Base-by-base conservation (phyloP, 2,797 vertebrate genomes). In the Cetoscarus ocellatus region DNA sequence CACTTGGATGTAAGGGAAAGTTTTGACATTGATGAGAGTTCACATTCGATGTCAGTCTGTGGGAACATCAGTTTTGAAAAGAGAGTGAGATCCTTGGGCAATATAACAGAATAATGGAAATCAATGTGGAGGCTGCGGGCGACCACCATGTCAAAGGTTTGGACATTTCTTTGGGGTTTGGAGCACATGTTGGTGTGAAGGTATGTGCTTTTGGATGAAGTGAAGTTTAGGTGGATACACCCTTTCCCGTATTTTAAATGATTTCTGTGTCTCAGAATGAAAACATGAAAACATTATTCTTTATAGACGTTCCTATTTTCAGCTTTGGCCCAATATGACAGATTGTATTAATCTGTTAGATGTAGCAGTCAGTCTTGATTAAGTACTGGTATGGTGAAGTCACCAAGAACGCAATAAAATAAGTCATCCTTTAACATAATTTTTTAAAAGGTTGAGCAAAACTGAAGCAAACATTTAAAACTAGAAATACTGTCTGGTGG, bases 41-140 rank as follows among this genome's bases (percentile, higher is more conserved):
- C 75, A 78, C 70, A 76, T 61, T 51, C 39, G 55, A 61, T 73
- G 53, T 61, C 49, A 73, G 78, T 73, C 48, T 66, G 67, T 47
- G 67, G 43, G 55, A 69, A 67, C 50, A 56, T 70, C 38, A 47
- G 18, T 57, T 75, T 73, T 19, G 51, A 54, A 52, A 27, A 47
- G 51, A 34, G 27, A 34, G 27, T 36, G 68, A 74, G 73, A 79
- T 57, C 61, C 53, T 44, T 53, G 66, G 72, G 54, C 63, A 80
- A 76, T 82, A 61, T 82, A 78, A 66, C 80, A 47, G 63, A 88
- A 88, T 73, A 42, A 73, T 75, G 72, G 56, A 80, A 83, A 62
- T 70, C 50, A 67, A 52, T 60, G 51, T 69, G 86, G 81, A 92
- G 88, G 79, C 73, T 69, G 67, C 75, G 72, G 57, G 77, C 40